These are phyloP conservation scores for Lasioglossum lativentre DNA, from an alignment of 2,888 invertebrate species.

Conservation along the genomic window DNA sequence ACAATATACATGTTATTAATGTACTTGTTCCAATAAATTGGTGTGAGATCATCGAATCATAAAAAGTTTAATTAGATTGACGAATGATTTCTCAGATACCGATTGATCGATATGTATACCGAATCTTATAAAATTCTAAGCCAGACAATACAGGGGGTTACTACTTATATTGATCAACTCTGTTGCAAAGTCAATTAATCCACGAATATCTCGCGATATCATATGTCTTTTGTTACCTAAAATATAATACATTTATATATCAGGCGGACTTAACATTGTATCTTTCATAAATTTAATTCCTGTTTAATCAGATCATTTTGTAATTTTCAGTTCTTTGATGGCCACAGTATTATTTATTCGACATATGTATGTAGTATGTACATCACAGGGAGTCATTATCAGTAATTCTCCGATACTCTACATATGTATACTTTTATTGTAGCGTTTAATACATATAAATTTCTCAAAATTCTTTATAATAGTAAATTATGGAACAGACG, in stretches of 20 bases:
- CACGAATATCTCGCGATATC: neutral
- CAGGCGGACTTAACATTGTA: neutral
- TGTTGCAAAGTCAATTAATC: neutral
- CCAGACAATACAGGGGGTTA: neutral
- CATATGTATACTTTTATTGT: neutral
- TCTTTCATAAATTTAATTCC: neutral
- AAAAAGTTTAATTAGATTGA: neutral
- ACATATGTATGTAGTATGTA: no score
- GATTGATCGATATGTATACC: neutral
- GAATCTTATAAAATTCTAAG: neutral
- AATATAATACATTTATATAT: neutral
- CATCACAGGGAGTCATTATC: no score
- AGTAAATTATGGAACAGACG: no score
- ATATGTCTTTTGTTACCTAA: neutral
- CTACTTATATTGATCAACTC: no score
- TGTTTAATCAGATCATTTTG: neutral
- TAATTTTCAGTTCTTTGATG: neutral
- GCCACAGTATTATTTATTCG: neutral
- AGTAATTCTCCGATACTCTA: neutral
- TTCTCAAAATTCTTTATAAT: no score
- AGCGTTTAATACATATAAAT: neutral
- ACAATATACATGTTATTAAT: no score
- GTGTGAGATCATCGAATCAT: no score
- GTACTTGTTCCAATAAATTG: no score
- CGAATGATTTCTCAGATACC: neutral